Evolutionary conservation across 2,888 invertebrate genomes (phyloP).

Genomic region (Lochmaea capreae): DNA sequence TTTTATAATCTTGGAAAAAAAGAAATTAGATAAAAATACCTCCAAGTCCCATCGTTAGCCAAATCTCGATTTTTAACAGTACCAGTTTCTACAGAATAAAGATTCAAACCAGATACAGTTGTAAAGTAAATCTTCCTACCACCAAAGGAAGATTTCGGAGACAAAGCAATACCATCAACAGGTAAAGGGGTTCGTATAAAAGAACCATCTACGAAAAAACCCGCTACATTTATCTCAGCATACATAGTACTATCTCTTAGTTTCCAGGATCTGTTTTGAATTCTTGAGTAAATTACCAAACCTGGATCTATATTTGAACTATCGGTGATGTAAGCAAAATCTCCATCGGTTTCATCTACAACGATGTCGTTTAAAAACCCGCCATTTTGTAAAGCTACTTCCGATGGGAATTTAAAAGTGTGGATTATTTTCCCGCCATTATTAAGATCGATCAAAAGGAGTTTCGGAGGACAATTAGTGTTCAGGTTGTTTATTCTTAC

Average conservation of each 20-base stretch:
- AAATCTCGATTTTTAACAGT: conserved; percentile 69
- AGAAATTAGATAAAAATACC: conserved; percentile 52
- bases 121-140: conserved; percentile 55
- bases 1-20: too few species aligned
- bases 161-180: conserved; percentile 79
- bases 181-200: conserved; percentile 68
- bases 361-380: conserved; percentile 78
- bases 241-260: conserved; percentile 76
- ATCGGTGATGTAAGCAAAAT: conserved; percentile 79
- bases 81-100: conserved; percentile 74
- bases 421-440: conserved; percentile 69
- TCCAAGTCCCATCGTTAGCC: conserved; percentile 4
- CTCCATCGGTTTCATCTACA: conserved; percentile 75
- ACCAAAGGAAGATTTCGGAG: conserved; percentile 63
- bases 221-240: conserved; percentile 69
- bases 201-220: conserved; percentile 70
- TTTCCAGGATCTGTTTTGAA: conserved; percentile 76
- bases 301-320: conserved; percentile 76
- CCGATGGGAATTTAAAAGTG: conserved; percentile 71
- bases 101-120: conserved; percentile 54
- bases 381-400: conserved; percentile 69
- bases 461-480: conserved; percentile 73
- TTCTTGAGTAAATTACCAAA: conserved; percentile 76
- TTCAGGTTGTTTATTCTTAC: conserved; percentile 74
- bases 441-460: conserved; percentile 76